Base-by-base conservation (phyloP, 2,888 invertebrate species). In the Stenolophus ochropezus region DNA sequence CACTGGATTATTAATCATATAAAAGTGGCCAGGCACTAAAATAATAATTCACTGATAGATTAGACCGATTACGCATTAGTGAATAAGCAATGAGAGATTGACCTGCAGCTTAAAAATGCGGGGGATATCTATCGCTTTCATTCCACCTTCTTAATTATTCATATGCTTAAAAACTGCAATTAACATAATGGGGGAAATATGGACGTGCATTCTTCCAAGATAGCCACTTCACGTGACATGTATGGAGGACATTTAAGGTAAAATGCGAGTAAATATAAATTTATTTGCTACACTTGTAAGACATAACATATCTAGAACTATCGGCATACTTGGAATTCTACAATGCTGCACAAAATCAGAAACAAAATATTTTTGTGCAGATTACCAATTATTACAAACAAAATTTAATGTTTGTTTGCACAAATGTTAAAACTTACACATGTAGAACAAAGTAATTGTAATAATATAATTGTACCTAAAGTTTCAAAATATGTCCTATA, bases 41-140 rank as follows among this genome's bases (percentile, higher is more conserved):
- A 79, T 79, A 79, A 71, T 79, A 49, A 71, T 27, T 79, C 69
- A 71, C 61, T 79, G 65, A 79, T 69, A 79, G 69, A 71, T 79
- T 27, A 79, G 53, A 27, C n/a, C 65, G 78, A 78, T 61, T 65
- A 33, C 8, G 21, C 58, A 49, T 78, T 61, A 79, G 27, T 71
- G 71, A 79, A 71, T 79, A 71, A 77, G 33, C 49, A 8, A 47
- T 27, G 51, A 49, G 23, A 73, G 21, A 21, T 73, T 73, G 71
- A 71, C 71, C 71, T 47, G 33, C 21, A 71, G 71, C 27, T 42
- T 33, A 71, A 65, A 27, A 23, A 65, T 16, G 11, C 33, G 33
- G 33, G 33, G 33, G 1, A 56, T 56, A 56, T 56, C 56, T 56
- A 11, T 11, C 20, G 56, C 56, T 56, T 21, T 21, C 20, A 56